These are phyloP conservation scores for Drosophila conformis DNA, from an alignment of 2,888 invertebrate species.

Conservation along the genomic window DNA sequence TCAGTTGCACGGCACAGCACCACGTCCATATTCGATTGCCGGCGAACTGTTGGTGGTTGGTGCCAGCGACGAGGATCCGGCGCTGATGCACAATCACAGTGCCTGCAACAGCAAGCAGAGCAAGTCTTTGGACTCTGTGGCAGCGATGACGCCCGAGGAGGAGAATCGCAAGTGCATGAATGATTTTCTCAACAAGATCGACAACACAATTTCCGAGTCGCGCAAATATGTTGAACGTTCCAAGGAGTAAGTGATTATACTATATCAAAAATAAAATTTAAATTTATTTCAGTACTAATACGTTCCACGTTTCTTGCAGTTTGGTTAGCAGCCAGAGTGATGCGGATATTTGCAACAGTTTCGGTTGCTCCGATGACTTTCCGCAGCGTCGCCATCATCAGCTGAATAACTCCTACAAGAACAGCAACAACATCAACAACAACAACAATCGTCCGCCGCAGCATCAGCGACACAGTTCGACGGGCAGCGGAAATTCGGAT, in stretches of 20 bases:
- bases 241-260: slow-evolving; percentile 90
- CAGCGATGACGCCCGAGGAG: slow-evolving; percentile 88
- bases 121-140: slow-evolving; percentile 86
- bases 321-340: slow-evolving; percentile 83
- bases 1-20: slow-evolving; percentile 79
- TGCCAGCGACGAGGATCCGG: slow-evolving; percentile 69
- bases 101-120: slow-evolving; percentile 82
- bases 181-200: slow-evolving; percentile 93
- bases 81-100: slow-evolving; percentile 66
- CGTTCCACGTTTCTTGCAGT: slow-evolving; percentile 47
- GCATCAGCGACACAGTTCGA: slow-evolving; percentile 83
- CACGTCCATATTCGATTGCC: slow-evolving; percentile 87
- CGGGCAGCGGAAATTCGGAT: slow-evolving; percentile 86
- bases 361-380: slow-evolving; percentile 72
- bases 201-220: slow-evolving; percentile 92
- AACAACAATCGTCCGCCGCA: slow-evolving; percentile 71
- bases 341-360: slow-evolving; percentile 79
- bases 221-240: slow-evolving; percentile 93
- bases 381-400: slow-evolving; percentile 76
- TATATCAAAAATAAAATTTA: not conserved
- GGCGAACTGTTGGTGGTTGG: slow-evolving; percentile 83
- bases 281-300: not conserved
- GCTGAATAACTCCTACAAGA: slow-evolving; percentile 82
- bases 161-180: slow-evolving; percentile 91
- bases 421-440: slow-evolving; percentile 66